These are phyloP conservation scores for Linepithema humile DNA, from an alignment of 1,140 invertebrate genomes.

Conservation along the genomic window DNA sequence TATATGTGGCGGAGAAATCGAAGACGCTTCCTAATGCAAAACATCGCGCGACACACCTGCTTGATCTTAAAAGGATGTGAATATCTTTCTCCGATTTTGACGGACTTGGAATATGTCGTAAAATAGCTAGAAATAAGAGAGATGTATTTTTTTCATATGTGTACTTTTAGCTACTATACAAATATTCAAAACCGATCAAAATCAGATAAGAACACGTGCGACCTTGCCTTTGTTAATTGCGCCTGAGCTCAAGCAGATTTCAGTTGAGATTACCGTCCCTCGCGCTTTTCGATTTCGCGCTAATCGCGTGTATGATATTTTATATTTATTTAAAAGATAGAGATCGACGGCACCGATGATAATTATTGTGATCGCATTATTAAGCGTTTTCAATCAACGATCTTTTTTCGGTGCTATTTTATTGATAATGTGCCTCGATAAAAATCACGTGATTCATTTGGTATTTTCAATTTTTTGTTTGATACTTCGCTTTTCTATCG, in stretches of 20 bases:
- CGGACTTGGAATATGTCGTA: no score
- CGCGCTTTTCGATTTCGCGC: not conserved
- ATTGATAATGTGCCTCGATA: not conserved
- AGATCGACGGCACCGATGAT: not conserved
- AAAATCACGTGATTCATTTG: no score
- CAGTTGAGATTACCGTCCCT: not conserved
- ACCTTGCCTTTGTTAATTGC: no score
- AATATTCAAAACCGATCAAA: no score
- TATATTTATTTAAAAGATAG: not conserved
- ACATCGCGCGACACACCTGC: not conserved
- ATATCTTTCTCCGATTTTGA: no score
- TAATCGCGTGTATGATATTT: not conserved
- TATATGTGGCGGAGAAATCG: not conserved
- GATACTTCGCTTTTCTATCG: no score
- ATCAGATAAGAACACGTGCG: no score
- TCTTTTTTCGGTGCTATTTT: not conserved
- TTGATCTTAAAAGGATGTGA: not conserved
- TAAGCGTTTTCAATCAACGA: not conserved
- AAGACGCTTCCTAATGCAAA: not conserved
- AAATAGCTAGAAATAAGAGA: no score
- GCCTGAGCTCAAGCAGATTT: not conserved
- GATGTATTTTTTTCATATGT: no score
- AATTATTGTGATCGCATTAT: not conserved
- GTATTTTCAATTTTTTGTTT: no score
- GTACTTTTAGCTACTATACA: no score